Evolutionary conservation across 2,113 vertebrate genomes (phyloP).

Genomic region (Heliornis fulica): DNA sequence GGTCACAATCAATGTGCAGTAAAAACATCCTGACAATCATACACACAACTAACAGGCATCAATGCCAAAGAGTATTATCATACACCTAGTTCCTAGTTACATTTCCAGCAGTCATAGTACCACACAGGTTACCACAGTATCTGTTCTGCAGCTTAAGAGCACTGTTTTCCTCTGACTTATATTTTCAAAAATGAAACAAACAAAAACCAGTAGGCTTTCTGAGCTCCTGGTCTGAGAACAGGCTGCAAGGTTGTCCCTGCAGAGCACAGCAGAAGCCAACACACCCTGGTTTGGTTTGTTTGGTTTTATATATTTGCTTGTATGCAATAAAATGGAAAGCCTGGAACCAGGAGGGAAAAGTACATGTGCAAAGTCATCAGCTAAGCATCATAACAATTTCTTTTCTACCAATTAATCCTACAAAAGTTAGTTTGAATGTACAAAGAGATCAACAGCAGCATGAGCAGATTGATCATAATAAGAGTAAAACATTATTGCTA

Average conservation of each 20-base stretch:
- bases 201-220: neutral
- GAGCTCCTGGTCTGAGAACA: rapidly evolving
- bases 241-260: neutral
- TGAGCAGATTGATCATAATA: neutral
- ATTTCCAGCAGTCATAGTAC: neutral
- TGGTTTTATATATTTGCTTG: neutral
- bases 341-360: neutral
- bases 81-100: neutral
- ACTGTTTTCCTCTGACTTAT: neutral
- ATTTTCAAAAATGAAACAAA: neutral
- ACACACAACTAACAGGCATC: neutral
- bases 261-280: neutral
- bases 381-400: neutral
- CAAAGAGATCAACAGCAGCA: neutral
- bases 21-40: neutral
- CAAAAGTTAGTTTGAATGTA: neutral
- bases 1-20: neutral
- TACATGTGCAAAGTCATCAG: neutral
- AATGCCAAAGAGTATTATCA: neutral
- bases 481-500: neutral
- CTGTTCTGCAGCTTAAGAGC: neutral
- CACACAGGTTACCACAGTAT: neutral
- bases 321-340: neutral
- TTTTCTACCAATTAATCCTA: neutral
- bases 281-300: neutral